phyloP scores from a whole-genome alignment of 2,888 invertebrate species.

The Amphipoea oculea region DNA sequence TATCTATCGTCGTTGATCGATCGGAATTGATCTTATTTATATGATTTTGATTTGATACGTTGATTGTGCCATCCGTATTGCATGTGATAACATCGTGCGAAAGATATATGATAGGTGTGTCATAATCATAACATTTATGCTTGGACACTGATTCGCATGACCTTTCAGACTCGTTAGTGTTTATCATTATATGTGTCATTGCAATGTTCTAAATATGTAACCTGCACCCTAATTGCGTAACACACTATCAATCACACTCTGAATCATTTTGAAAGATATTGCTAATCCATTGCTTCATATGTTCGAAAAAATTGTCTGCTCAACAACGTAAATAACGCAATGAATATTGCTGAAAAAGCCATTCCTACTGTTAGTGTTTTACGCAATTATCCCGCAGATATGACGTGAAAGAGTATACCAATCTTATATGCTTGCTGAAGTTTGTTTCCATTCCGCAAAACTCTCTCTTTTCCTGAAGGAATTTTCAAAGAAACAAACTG shows the following conservation, averaged over 20 bases:
- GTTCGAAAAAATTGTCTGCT: no score
- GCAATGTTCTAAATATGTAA: background rate
- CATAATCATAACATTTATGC: no score
- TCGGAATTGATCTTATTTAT: slow-evolving; percentile 52
- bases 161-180: background rate
- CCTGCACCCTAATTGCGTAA: no score
- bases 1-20: slow-evolving; percentile 43
- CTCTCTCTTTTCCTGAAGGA: background rate
- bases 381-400: no score
- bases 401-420: no score
- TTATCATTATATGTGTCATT: background rate
- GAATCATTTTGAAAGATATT: no score
- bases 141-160: slow-evolving; percentile 5
- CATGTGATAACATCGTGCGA: slow-evolving; percentile 36
- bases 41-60: slow-evolving; percentile 37
- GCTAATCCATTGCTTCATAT: no score
- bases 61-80: slow-evolving; percentile 15
- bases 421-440: background rate
- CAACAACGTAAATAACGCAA: no score
- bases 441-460: background rate
- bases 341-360: no score
- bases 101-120: slow-evolving; percentile 13
- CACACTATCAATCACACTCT: no score
- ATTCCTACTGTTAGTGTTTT: no score
- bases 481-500: background rate